Evolutionary conservation across 2,888 invertebrate species (phyloP).

Genomic region (Habrosyne pyritoides): DNA sequence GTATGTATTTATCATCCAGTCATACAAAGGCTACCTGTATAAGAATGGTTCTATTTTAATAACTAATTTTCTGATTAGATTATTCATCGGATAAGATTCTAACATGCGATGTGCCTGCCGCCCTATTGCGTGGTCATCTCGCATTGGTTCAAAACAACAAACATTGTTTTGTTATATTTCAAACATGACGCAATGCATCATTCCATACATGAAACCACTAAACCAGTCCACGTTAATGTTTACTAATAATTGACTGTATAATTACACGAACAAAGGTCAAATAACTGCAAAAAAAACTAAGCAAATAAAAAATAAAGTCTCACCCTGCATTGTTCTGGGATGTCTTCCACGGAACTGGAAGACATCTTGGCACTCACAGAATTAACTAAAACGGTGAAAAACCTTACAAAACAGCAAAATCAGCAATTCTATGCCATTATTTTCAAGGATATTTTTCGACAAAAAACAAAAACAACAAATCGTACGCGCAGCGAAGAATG

Average conservation of each 20-base stretch:
- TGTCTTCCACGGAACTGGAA: conserved; percentile 72
- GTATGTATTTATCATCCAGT: too few species aligned
- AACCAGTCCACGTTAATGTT: conserved; percentile 14
- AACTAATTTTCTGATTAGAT: not conserved
- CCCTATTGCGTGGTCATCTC: not conserved
- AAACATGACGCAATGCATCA: not conserved
- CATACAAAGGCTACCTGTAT: not conserved
- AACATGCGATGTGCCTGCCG: not conserved
- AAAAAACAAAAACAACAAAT: conserved; percentile 3
- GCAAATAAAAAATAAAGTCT: conserved; percentile 41
- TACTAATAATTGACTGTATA: conserved; percentile 23
- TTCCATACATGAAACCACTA: not conserved
- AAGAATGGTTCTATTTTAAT: not conserved
- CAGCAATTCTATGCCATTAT: conserved; percentile 45
- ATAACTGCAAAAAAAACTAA: conserved; percentile 30
- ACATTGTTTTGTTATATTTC: not conserved
- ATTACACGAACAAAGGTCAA: conserved; percentile 46
- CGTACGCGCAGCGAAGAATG: not conserved
- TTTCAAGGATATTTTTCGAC: conserved; percentile 34
- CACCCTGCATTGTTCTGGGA: conserved; percentile 73
- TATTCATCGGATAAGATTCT: not conserved
- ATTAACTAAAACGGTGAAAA: conserved; percentile 15
- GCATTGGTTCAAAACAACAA: not conserved
- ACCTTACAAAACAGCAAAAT: conserved; percentile 19
- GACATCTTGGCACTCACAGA: conserved; percentile 55